Evolutionary conservation across 2,113 vertebrate genomes (phyloP).

Genomic region (Nycticebus coucang): DNA sequence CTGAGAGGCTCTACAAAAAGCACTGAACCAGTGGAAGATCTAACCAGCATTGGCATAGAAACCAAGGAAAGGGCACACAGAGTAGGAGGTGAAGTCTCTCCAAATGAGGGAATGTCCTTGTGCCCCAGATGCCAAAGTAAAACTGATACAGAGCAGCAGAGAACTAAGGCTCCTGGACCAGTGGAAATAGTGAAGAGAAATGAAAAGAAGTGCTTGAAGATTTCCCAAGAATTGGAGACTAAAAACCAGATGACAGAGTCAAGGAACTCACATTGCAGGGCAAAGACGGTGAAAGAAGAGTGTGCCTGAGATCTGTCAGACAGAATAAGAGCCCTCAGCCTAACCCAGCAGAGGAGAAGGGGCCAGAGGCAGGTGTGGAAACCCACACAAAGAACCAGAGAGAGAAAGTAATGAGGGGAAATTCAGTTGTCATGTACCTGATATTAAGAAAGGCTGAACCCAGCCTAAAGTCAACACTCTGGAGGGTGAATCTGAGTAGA

Average conservation of each 20-base stretch:
- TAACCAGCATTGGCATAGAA: background rate
- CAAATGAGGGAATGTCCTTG: background rate
- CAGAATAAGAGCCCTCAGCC: background rate
- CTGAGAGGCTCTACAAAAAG: constrained; percentile 11
- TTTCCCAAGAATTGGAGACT: background rate
- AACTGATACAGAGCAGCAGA: background rate
- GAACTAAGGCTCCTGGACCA: fast-evolving
- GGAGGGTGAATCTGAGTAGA: background rate
- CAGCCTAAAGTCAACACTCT: background rate
- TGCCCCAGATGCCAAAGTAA: background rate
- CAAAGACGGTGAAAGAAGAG: fast-evolving
- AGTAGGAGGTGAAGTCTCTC: constrained; percentile 15
- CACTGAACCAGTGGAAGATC: background rate
- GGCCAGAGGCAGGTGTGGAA: fast-evolving
- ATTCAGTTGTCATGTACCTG: fast-evolving
- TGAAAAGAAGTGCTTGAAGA: fast-evolving
- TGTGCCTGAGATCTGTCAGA: fast-evolving
- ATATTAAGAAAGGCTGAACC: background rate
- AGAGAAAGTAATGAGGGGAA: background rate
- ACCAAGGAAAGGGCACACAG: constrained; percentile 28
- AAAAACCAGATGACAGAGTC: background rate
- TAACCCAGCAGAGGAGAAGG: fast-evolving
- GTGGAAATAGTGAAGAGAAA: background rate
- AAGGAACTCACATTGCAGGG: fast-evolving
- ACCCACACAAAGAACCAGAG: fast-evolving